These are phyloP conservation scores for Heterodera carotae DNA, from an alignment of 1,140 invertebrate genomes.

Conservation along the genomic window DNA sequence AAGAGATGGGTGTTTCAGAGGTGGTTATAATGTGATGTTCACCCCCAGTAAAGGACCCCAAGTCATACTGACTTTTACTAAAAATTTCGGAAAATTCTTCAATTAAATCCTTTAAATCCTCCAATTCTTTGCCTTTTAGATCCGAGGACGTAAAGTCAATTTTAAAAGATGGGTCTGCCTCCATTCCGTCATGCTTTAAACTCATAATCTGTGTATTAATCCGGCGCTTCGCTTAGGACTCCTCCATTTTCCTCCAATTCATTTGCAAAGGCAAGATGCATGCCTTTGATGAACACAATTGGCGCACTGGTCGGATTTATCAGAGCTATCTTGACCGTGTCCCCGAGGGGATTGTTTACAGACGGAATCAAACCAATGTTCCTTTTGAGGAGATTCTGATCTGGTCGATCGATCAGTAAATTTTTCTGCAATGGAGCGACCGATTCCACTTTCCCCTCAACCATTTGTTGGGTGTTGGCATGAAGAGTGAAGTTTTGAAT, in stretches of 20 bases:
- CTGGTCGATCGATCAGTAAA: neutral
- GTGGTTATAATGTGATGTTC: conserved; percentile 19
- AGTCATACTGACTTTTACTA: conserved; percentile 8
- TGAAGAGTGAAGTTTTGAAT: neutral
- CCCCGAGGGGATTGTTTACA: too few species aligned
- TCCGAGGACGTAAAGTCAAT: neutral
- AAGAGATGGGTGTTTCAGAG: conserved; percentile 1
- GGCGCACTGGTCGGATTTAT: too few species aligned
- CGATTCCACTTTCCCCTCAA: neutral
- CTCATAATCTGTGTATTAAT: too few species aligned
- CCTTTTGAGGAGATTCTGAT: neutral
- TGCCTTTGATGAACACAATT: too few species aligned
- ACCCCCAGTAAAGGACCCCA: conserved; percentile 13
- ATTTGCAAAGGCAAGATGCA: too few species aligned
- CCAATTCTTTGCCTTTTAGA: conserved; percentile 6
- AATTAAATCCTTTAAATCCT: neutral
- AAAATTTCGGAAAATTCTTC: conserved; percentile 27
- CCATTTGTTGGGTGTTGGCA: neutral
- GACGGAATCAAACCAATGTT: too few species aligned
- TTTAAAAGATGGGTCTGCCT: conserved; percentile 14
- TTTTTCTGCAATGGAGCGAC: neutral
- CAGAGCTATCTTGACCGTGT: too few species aligned
- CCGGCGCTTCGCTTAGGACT: too few species aligned
- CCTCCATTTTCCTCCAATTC: too few species aligned
- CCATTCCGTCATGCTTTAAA: neutral